Percentiles rank a stretch among this genome's conserved stretches.
Conservation (phyloP, 64 coral and sea anemone genomes). For the Montipora efflorescens region DNA sequence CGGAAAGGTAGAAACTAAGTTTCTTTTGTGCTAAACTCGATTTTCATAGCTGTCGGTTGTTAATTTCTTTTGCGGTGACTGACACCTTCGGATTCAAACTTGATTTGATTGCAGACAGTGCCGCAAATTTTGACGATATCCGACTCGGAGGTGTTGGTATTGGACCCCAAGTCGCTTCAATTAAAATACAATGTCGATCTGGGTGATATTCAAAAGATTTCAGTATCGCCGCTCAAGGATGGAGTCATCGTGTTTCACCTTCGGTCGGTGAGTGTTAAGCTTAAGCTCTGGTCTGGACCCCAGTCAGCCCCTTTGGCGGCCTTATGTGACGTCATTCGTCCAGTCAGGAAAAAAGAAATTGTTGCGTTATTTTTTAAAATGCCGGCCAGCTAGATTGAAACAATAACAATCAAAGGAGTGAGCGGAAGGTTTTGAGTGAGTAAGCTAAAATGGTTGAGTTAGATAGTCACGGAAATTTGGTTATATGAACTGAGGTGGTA, state of each 20-base stretch:
- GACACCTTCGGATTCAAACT: neutral
- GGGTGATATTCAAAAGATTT: constrained; percentile 75
- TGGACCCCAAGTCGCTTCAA: constrained; percentile 69
- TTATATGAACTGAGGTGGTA: too few relatives aligned
- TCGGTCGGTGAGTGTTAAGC: constrained; percentile 46
- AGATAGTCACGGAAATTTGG: too few relatives aligned
- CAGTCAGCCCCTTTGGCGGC: too few relatives aligned
- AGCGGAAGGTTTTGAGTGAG: too few relatives aligned
- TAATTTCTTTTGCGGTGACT: neutral
- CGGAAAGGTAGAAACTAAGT: constrained; percentile 57
- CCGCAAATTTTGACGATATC: constrained; percentile 78
- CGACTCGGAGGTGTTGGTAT: constrained; percentile 67
- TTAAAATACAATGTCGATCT: constrained; percentile 74
- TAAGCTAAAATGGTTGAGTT: too few relatives aligned
- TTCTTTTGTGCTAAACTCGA: neutral
- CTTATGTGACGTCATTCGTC: too few relatives aligned
- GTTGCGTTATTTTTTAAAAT: too few relatives aligned
- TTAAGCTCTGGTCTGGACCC: too few relatives aligned
- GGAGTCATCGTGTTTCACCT: constrained; percentile 86
- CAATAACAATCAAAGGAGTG: too few relatives aligned
- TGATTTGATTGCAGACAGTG: constrained; percentile 57
- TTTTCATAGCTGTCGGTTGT: neutral
- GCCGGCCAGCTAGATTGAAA: too few relatives aligned
- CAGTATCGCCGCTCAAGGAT: constrained; percentile 80
- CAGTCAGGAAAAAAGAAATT: too few relatives aligned